Evolutionary conservation across 1,140 invertebrate genomes (phyloP).

Genomic region (Ceratosolen fusciceps): DNA sequence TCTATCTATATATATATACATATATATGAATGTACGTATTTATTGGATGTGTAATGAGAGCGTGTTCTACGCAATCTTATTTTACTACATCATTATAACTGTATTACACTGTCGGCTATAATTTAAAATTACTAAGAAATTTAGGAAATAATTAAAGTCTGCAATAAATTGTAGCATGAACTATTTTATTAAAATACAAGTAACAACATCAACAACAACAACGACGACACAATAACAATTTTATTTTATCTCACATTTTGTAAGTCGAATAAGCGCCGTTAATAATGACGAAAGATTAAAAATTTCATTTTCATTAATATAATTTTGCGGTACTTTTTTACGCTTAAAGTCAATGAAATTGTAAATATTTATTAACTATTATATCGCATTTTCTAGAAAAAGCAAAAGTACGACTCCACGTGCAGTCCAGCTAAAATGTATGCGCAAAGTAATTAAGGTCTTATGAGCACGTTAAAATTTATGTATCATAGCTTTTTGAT

Average conservation of each 20-base stretch:
- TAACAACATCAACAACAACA: too few relatives aligned
- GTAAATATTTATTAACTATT: neutral
- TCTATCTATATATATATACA: too few relatives aligned
- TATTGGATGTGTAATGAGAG: neutral
- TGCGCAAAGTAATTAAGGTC: conserved; percentile 13
- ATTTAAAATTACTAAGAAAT: conserved; percentile 3
- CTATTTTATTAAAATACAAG: neutral
- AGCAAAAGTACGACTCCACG: neutral
- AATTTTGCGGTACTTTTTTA: neutral
- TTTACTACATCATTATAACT: neutral
- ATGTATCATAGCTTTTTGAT: conserved; percentile 5
- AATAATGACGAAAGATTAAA: too few relatives aligned
- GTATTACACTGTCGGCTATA: neutral
- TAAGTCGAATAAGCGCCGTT: too few relatives aligned
- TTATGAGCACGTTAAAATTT: conserved; percentile 22
- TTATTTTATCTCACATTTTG: too few relatives aligned
- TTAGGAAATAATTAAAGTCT: neutral
- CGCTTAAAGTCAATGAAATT: neutral
- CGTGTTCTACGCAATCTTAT: neutral
- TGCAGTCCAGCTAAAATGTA: conserved; percentile 1
- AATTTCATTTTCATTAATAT: too few relatives aligned
- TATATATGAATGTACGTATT: too few relatives aligned
- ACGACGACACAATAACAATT: too few relatives aligned
- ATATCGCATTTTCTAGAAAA: neutral
- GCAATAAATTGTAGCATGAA: neutral